Conservation (phyloP, 1,140 invertebrate species). For the Conus ventricosus region DNA sequence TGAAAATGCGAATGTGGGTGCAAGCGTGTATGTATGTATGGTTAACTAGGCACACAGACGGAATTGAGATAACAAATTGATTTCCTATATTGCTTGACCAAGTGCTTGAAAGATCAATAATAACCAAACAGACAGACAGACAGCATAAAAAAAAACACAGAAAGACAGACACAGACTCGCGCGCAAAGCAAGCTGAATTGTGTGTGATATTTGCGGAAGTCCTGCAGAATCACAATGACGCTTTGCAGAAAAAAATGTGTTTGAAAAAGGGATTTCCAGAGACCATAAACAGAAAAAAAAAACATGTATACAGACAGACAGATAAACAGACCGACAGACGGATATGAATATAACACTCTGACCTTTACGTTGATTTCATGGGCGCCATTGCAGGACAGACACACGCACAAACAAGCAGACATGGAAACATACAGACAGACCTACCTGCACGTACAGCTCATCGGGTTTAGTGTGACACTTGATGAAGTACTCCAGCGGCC, state of each 20-base stretch:
- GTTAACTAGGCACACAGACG: not conserved
- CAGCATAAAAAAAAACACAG: not conserved
- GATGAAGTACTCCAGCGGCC: conserved; percentile 81
- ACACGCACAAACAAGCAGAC: conserved; percentile 75
- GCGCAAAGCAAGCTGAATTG: conserved; percentile 51
- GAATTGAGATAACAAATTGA: not conserved
- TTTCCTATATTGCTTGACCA: too few species aligned
- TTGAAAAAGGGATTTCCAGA: too few species aligned
- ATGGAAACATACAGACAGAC: conserved; percentile 76
- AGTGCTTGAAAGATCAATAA: too few species aligned
- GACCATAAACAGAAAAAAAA: too few species aligned
- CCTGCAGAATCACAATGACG: conserved; percentile 76
- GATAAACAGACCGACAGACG: too few species aligned
- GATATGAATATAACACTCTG: too few species aligned
- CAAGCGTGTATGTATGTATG: not conserved
- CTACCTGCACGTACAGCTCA: conserved; percentile 46
- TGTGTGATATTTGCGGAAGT: conserved; percentile 77
- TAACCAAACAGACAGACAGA: not conserved
- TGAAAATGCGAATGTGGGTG: not conserved
- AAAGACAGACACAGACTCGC: conserved; percentile 43
- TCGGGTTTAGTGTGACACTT: conserved; percentile 68
- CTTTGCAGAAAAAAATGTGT: too few species aligned
- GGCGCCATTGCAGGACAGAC: too few species aligned
- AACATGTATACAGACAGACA: too few species aligned
- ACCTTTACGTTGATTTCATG: too few species aligned